Percentiles rank a stretch among this genome's conserved stretches.
These are phyloP conservation scores for Himalopsyche japonica DNA, from an alignment of 2,888 invertebrate species.

Conservation along the genomic window DNA sequence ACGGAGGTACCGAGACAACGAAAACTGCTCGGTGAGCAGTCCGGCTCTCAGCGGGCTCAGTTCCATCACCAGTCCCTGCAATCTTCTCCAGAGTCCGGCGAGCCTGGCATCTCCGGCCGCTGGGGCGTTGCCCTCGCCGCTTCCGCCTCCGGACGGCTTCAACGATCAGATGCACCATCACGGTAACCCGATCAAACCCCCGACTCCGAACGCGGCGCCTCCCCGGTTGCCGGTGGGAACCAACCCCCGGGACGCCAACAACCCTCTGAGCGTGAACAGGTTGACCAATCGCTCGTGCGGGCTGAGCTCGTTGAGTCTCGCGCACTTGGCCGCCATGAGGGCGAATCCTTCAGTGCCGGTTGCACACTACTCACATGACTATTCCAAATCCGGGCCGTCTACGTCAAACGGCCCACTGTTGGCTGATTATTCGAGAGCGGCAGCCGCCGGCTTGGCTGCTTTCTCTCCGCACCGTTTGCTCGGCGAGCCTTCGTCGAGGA, in stretches of 20 bases:
- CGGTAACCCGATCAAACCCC: conserved; percentile 50
- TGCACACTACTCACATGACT: conserved; percentile 19
- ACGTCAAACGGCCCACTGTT: conserved; percentile 24
- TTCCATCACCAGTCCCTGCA: conserved; percentile 76
- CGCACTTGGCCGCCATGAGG: conserved; percentile 30
- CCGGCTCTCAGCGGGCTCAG: conserved; percentile 58
- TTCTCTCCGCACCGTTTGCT: conserved; percentile 23
- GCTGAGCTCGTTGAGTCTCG: conserved; percentile 26
- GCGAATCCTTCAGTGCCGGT: conserved; percentile 14
- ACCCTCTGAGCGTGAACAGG: conserved; percentile 89
- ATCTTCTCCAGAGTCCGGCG: conserved; percentile 69
- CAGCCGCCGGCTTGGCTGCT: neutral
- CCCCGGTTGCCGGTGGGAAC: conserved; percentile 83
- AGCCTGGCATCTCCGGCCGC: conserved; percentile 44
- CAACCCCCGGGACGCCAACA: conserved; percentile 89
- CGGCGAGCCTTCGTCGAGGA: conserved; percentile 22
- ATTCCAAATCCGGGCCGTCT: conserved; percentile 23
- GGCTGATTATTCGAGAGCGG: conserved; percentile 1
- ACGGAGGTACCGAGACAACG: conserved; percentile 47
- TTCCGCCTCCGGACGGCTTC: conserved; percentile 20
- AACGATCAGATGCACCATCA: conserved; percentile 36
- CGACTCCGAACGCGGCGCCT: conserved; percentile 47
- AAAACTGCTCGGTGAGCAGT: conserved; percentile 49
- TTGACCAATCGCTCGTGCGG: conserved; percentile 69
- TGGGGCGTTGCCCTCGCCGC: conserved; percentile 4